Percentiles rank a stretch among this genome's conserved stretches.
Conservation (phyloP, 2,797 vertebrate species). For the Myotis planiceps region DNA sequence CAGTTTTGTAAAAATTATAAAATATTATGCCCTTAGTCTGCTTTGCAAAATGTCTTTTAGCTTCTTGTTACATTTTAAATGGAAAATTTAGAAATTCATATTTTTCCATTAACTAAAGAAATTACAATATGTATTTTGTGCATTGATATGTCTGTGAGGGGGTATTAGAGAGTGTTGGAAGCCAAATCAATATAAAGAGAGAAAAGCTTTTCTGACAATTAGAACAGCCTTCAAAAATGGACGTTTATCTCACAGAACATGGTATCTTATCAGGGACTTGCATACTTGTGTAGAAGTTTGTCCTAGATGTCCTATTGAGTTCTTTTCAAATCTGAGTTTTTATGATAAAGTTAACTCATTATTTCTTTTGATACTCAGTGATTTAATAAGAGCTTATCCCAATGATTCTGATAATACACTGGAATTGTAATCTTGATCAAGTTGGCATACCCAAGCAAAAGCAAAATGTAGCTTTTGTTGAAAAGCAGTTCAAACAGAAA, state of each 20-base stretch:
- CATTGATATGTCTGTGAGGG: fast-evolving
- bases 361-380: not conserved
- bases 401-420: not conserved
- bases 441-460: not conserved
- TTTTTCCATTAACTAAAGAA: not conserved
- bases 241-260: not conserved
- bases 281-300: not conserved
- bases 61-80: not conserved
- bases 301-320: not conserved
- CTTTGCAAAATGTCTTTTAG: not conserved
- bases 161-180: not conserved
- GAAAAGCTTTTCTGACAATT: not conserved
- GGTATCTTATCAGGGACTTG: not conserved
- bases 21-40: not conserved
- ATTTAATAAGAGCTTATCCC: not conserved
- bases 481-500: not conserved
- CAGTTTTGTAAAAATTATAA: not conserved
- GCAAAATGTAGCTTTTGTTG: not conserved
- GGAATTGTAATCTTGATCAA: not conserved
- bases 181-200: not conserved
- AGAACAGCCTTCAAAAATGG: not conserved
- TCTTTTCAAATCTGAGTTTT: not conserved
- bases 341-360: not conserved
- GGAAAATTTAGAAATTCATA: not conserved
- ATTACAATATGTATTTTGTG: not conserved